Evolutionary conservation across 92 coral and sea anemone genomes (phyloP).

Genomic region (Epizoanthus ramosus): DNA sequence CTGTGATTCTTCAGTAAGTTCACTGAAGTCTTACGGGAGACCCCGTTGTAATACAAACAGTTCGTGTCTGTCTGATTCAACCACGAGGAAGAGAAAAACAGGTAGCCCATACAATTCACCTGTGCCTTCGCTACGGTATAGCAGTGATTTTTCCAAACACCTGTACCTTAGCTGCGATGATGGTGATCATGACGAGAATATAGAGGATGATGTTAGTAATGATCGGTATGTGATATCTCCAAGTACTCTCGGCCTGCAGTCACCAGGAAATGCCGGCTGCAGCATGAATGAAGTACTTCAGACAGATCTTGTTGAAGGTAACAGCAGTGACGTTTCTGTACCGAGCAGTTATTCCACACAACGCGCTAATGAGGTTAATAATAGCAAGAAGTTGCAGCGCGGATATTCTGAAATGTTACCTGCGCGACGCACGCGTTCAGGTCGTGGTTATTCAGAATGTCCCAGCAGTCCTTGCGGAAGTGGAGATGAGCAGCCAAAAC

Average conservation of each 20-base stretch:
- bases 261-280: not conserved
- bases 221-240: not conserved
- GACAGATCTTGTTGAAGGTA: not conserved
- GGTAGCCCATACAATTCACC: slow-evolving; percentile 36
- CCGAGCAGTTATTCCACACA: slow-evolving; percentile 4
- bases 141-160: slow-evolving; percentile 52
- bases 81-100: slow-evolving; percentile 24
- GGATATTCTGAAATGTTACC: not conserved
- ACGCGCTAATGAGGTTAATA: not conserved
- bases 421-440: not conserved
- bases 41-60: slow-evolving; percentile 2
- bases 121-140: slow-evolving; percentile 12
- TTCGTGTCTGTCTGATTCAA: slow-evolving; percentile 6
- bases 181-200: not conserved
- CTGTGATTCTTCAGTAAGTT: not conserved
- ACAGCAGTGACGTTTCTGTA: not conserved
- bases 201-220: not conserved
- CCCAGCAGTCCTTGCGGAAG: slow-evolving; percentile 61
- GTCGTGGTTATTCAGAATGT: slow-evolving; percentile 4
- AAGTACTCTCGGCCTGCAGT: not conserved
- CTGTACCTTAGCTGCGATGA: slow-evolving; percentile 53
- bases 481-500: slow-evolving; percentile 35
- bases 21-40: slow-evolving; percentile 1
- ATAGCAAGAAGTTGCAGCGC: not conserved
- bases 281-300: not conserved